Evolutionary conservation across 2,888 invertebrate genomes (phyloP).

Genomic region (Papilio demoleus): DNA sequence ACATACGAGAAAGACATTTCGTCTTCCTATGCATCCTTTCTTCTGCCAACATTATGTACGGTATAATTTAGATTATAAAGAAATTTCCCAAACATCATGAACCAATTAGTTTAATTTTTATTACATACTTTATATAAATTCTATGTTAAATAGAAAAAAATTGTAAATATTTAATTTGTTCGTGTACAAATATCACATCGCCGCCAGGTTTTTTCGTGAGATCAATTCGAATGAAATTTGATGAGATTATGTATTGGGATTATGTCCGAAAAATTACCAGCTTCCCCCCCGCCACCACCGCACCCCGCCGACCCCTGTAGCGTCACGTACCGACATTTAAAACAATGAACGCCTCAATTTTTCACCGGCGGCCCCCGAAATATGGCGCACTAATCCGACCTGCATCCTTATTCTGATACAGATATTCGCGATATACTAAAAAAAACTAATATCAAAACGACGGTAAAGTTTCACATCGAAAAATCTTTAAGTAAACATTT

Average conservation of each 20-base stretch:
- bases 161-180: no score
- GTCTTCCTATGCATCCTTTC: no score
- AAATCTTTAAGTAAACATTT: no score
- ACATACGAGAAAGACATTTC: no score
- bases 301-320: constrained; percentile 54
- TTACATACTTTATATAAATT: no score
- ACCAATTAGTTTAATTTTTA: no score
- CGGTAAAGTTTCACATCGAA: neutral
- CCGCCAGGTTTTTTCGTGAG: constrained; percentile 20
- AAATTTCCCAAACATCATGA: no score
- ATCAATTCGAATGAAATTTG: constrained; percentile 49
- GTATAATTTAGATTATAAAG: no score
- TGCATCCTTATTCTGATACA: constrained; percentile 46
- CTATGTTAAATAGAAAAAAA: no score
- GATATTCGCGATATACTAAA: neutral
- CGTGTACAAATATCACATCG: neutral
- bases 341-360: constrained; percentile 80
- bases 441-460: neutral
- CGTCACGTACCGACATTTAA: constrained; percentile 76
- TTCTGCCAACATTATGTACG: no score
- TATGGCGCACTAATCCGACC: constrained; percentile 65
- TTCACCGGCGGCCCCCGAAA: constrained; percentile 67
- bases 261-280: constrained; percentile 42
- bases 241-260: constrained; percentile 48
- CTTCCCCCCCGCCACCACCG: constrained; percentile 49